Percentiles rank a stretch among this genome's conserved stretches.
Conservation (phyloP, 2,888 invertebrate species). For the Dexiosoma caninum region DNA sequence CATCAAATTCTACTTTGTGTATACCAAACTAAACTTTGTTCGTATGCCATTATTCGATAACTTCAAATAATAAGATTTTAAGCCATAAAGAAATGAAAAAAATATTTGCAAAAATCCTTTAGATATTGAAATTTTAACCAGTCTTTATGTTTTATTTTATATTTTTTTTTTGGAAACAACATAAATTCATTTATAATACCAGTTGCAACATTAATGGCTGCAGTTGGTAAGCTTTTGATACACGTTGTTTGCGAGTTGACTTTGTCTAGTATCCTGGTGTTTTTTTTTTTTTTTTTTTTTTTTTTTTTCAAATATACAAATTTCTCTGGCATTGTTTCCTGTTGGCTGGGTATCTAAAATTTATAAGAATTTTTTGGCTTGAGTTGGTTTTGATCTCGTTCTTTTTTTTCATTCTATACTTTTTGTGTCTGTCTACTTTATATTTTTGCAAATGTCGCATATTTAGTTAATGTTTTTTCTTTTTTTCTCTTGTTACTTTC, state of each 20-base stretch:
- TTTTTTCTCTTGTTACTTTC: not conserved
- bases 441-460: conserved; percentile 43
- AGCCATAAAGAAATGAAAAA: conserved; percentile 1
- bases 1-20: not conserved
- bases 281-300: not conserved
- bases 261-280: conserved; percentile 50
- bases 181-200: conserved; percentile 31
- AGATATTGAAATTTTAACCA: conserved; percentile 2
- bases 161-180: not conserved
- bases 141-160: too few relatives aligned
- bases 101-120: not conserved
- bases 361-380: conserved; percentile 39
- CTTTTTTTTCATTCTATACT: too few relatives aligned
- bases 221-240: not conserved
- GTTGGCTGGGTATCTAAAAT: conserved; percentile 52
- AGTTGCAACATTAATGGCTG: conserved; percentile 37
- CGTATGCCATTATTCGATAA: conserved; percentile 18
- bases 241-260: not conserved
- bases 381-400: conserved; percentile 10
- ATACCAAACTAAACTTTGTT: not conserved
- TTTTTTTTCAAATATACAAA: too few relatives aligned
- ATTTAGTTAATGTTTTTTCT: not conserved
- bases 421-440: not conserved
- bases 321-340: conserved; percentile 58
- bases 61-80: conserved; percentile 25